Evolutionary conservation across 2,888 invertebrate genomes (phyloP), one percentile per base, ranked within the genome.

Genomic region (Melieria picta): DNA sequence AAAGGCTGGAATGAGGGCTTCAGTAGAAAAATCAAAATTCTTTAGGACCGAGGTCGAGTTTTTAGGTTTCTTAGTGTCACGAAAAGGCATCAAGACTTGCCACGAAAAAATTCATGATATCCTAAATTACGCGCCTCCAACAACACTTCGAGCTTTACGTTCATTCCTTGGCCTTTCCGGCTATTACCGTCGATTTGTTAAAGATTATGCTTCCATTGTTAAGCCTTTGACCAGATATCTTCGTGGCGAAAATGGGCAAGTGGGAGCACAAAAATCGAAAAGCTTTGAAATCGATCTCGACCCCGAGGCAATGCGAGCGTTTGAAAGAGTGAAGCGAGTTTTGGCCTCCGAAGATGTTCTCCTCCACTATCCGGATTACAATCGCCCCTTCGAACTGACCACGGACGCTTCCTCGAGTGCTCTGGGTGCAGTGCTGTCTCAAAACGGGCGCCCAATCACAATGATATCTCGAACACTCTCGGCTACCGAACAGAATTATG

Each of bases 151-250:
- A 52, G 43, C 70, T 3, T 42, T 72, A 11, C 72, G 70, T 1
- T 67, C 69, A 30, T 66, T 72, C 46, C 65, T 72, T 45, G 71
- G 65, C 45, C 63, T 73, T 7, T 63, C 75, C 4, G 71, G 74
- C 7, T 74, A 74, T n/a, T 75, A 72, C n/a, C 56, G 69, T 9
- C 50, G 75, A 5, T 73, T 71, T 48, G 64, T 73, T 11, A 65
- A 45, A 43, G 62, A 75, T 64, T 73, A 72, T 58, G 69, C 71
- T 4, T 47, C 48, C 13, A 75, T 75, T 5, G 65, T 46, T 3
- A 71, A 75, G 47, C 75, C 75, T 5, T 58, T 75, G 6, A 72
- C 72, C 30, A 65, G 48, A 45, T 65, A 69, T 45, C 58, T 72
- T 52, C 52, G 57, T 9, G 63, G 72, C 6, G 70, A 73, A n/a